A percentile compares a stretch with the other conserved stretches of the same genome.
Evolutionary conservation across 2,888 invertebrate genomes (phyloP).

Genomic region (Congeria kusceri): DNA sequence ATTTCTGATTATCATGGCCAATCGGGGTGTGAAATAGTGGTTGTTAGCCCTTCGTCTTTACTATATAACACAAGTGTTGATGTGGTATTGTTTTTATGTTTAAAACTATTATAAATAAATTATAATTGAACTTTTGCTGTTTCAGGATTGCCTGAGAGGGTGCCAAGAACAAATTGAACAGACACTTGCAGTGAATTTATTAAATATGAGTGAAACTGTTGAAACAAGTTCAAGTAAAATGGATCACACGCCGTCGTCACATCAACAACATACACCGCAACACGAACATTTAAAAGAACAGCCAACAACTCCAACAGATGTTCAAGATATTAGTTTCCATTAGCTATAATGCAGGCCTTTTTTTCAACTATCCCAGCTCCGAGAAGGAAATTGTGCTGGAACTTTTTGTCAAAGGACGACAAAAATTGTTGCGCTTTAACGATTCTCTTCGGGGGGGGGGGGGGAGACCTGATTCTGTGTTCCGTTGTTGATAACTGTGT

Average conservation of each 20-base stretch:
- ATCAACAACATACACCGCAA: constrained; percentile 53
- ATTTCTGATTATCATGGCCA: background rate
- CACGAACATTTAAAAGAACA: constrained; percentile 77
- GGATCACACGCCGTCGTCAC: constrained; percentile 58
- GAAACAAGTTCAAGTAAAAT: constrained; percentile 64
- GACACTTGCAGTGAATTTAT: constrained; percentile 79
- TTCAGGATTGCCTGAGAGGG: constrained; percentile 82
- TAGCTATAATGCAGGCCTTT: background rate
- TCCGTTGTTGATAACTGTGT: too few species aligned
- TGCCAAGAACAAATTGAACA: constrained; percentile 84
- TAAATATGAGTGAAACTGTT: constrained; percentile 59
- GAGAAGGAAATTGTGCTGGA: too few species aligned
- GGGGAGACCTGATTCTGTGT: too few species aligned
- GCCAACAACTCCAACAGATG: constrained; percentile 93
- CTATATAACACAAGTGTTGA: background rate
- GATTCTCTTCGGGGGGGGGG: too few species aligned
- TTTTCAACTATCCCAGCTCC: too few species aligned
- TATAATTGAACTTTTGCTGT: constrained; percentile 15
- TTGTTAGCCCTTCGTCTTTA: too few species aligned
- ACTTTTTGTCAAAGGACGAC: too few species aligned
- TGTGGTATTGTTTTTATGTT: too few species aligned
- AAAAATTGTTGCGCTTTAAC: too few species aligned
- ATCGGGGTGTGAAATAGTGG: too few species aligned
- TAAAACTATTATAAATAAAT: constrained; percentile 5
- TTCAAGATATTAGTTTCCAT: constrained; percentile 92